These are phyloP conservation scores for Xenopus petersii DNA, from an alignment of 2,797 vertebrate species.

Conservation along the genomic window DNA sequence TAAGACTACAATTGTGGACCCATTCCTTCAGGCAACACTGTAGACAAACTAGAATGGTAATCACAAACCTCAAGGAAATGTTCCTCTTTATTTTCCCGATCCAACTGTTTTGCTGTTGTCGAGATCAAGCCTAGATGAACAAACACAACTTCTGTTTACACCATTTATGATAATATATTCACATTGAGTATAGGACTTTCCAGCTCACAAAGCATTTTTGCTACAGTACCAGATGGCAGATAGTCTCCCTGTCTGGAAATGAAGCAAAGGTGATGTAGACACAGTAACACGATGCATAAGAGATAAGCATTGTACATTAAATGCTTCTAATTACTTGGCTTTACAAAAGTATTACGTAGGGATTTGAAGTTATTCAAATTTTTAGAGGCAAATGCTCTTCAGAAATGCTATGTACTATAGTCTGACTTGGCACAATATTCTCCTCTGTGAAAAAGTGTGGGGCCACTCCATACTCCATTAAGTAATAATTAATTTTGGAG, in stretches of 20 bases:
- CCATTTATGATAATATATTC: not conserved
- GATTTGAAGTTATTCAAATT: no score
- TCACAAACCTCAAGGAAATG: constrained; percentile 90
- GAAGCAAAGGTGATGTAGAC: no score
- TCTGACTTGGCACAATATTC: no score
- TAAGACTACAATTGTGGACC: no score
- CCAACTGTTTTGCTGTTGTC: constrained; percentile 71
- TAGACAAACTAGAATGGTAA: not conserved
- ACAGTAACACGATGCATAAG: no score
- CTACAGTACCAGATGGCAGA: not conserved
- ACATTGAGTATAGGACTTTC: not conserved
- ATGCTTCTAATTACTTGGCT: not conserved
- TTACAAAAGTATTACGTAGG: not conserved
- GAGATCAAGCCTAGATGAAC: constrained; percentile 74
- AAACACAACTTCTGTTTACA: constrained; percentile 41
- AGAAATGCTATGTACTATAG: no score
- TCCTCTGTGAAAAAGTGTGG: no score
- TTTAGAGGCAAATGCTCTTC: no score
- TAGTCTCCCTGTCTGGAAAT: not conserved
- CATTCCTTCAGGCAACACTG: no score
- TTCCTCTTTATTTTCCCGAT: constrained; percentile 89
- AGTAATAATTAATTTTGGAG: no score
- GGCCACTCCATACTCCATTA: no score
- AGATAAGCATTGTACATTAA: no score
- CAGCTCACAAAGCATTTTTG: not conserved